Conservation (phyloP, 2,113 vertebrate species). For the Hippocampus mohnikei region DNA sequence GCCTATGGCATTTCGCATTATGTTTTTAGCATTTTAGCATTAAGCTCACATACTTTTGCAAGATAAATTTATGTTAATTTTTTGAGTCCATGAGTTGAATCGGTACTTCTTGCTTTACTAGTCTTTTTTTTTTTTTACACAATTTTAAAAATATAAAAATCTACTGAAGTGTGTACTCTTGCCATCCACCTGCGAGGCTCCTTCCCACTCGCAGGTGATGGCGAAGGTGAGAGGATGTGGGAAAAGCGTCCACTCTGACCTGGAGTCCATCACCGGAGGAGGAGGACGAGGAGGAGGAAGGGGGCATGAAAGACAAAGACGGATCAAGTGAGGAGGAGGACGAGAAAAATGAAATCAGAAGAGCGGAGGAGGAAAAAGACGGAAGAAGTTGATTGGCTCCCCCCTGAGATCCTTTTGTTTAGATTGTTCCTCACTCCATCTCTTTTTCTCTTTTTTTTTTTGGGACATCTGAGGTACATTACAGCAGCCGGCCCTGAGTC, state of each 20-base stretch:
- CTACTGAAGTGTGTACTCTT: neutral
- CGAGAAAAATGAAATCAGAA: constrained; percentile 56
- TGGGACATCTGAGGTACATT: constrained; percentile 78
- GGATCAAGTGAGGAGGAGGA: constrained; percentile 17
- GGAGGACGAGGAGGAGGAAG: constrained; percentile 44
- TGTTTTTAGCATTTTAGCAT: neutral
- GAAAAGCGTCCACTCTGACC: constrained; percentile 68
- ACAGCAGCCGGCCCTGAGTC: constrained; percentile 70
- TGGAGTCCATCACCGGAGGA: constrained; percentile 46
- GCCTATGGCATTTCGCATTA: neutral
- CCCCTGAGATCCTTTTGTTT: constrained; percentile 73
- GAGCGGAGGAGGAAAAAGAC: constrained; percentile 60
- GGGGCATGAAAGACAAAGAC: constrained; percentile 44
- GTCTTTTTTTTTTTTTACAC: neutral
- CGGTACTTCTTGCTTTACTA: neutral
- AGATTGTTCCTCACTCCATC: constrained; percentile 68
- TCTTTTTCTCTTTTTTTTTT: constrained; percentile 58
- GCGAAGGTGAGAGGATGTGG: constrained; percentile 43
- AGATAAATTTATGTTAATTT: too few relatives aligned
- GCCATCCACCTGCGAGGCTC: constrained; percentile 1
- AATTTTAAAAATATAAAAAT: neutral
- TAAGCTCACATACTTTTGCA: neutral
- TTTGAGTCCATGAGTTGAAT: neutral
- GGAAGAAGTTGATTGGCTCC: constrained; percentile 67
- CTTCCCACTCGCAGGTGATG: neutral